Conservation (phyloP, 2,113 vertebrate species). For the Pseudorasbora parva region DNA sequence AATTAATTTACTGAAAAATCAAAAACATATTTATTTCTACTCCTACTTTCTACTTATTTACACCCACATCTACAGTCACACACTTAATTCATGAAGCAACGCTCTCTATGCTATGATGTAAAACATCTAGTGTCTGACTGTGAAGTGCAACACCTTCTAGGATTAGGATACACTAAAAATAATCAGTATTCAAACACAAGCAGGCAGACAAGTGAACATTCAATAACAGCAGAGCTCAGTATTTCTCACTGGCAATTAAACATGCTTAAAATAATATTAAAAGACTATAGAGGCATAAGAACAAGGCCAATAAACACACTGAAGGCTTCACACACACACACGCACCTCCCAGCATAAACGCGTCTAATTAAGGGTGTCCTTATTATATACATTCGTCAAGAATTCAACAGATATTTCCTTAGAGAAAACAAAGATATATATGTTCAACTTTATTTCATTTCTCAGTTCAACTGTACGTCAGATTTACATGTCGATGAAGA, state of each 20-base stretch:
- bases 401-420: neutral
- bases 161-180: constrained; percentile 61
- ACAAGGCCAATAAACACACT: neutral
- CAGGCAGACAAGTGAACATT: constrained; percentile 21
- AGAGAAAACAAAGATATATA: neutral
- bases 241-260: constrained; percentile 40
- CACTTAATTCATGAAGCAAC: constrained; percentile 39
- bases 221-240: neutral
- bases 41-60: neutral
- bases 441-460: neutral
- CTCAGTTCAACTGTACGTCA: neutral
- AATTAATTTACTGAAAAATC: neutral
- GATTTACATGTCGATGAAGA: neutral
- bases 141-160: constrained; percentile 59
- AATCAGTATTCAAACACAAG: constrained; percentile 35
- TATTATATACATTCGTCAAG: neutral
- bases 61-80: neutral
- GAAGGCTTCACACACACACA: constrained; percentile 3
- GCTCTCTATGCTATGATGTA: neutral
- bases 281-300: neutral
- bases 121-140: constrained; percentile 41
- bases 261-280: constrained; percentile 12
- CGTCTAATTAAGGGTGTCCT: neutral
- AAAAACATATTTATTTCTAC: neutral
- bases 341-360: neutral